Conservation (phyloP, 2,113 vertebrate species). For the Cryptotis parvus region DNA sequence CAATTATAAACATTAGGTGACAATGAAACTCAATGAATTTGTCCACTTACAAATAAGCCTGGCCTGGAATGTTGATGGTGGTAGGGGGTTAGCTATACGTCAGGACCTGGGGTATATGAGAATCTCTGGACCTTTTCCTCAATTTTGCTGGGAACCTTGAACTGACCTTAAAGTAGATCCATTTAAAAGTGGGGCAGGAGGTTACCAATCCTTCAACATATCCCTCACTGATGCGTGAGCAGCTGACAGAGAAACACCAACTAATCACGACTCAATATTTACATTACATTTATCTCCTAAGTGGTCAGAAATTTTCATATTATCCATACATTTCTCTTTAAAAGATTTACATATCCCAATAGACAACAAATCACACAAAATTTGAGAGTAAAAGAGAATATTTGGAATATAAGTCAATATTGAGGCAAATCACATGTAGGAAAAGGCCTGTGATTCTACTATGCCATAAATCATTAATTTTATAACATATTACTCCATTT, state of each 20-base stretch:
- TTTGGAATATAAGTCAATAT: constrained; percentile 26
- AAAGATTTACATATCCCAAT: neutral
- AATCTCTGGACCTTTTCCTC: neutral
- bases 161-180: neutral
- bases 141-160: neutral
- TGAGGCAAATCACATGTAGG: neutral
- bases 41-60: neutral
- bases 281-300: neutral
- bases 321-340: neutral
- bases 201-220: no score
- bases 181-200: neutral
- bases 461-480: neutral
- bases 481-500: neutral
- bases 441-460: neutral
- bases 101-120: neutral
- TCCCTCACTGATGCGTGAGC: neutral
- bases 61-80: no score
- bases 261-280: neutral
- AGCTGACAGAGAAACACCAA: neutral
- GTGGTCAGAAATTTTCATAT: constrained; percentile 4
- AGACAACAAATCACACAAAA: constrained; percentile 25
- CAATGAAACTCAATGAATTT: neutral
- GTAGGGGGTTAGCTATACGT: neutral
- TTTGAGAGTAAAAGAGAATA: neutral
- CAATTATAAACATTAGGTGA: neutral